A percentile compares a stretch with the other conserved stretches of the same genome.
These are phyloP conservation scores for Strigamia transsilvanica DNA, from an alignment of 2,888 invertebrate genomes.

Conservation along the genomic window DNA sequence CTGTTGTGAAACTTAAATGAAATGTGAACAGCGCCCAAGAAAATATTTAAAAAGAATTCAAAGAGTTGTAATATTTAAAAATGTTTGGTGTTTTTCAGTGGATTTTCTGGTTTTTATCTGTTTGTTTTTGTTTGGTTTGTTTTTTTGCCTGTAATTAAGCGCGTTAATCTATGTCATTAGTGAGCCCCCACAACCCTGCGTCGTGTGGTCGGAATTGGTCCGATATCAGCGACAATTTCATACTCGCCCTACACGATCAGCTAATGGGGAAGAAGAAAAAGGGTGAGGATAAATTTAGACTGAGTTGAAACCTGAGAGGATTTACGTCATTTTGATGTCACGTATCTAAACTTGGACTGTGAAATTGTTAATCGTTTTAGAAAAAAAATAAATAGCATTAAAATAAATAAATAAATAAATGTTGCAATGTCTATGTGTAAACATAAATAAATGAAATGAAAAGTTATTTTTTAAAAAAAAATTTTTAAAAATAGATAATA, in stretches of 20 bases:
- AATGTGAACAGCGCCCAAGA: not conserved
- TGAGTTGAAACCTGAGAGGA: not conserved
- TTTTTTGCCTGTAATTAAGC: not conserved
- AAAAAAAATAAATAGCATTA: not conserved
- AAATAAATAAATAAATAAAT: not conserved
- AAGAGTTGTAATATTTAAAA: not conserved
- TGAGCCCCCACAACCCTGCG: not conserved
- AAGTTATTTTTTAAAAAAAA: too few relatives aligned
- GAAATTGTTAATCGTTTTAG: not conserved
- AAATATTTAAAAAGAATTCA: not conserved
- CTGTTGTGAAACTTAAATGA: not conserved
- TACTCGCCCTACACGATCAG: not conserved
- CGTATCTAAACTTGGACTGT: not conserved
- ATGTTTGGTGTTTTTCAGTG: not conserved
- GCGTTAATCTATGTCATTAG: not conserved
- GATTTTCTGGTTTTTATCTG: not conserved
- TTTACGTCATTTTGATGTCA: slow-evolving; percentile 42
- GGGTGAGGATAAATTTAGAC: slow-evolving; percentile 3
- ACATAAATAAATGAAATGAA: too few relatives aligned
- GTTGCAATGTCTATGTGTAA: too few relatives aligned
- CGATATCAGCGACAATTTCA: slow-evolving; percentile 1
- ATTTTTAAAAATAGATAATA: not conserved
- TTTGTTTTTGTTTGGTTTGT: too few relatives aligned
- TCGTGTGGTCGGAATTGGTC: not conserved
- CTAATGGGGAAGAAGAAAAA: not conserved